phyloP scores from a whole-genome alignment of 2,888 invertebrate genomes.

The Spicauda simplicius region DNA sequence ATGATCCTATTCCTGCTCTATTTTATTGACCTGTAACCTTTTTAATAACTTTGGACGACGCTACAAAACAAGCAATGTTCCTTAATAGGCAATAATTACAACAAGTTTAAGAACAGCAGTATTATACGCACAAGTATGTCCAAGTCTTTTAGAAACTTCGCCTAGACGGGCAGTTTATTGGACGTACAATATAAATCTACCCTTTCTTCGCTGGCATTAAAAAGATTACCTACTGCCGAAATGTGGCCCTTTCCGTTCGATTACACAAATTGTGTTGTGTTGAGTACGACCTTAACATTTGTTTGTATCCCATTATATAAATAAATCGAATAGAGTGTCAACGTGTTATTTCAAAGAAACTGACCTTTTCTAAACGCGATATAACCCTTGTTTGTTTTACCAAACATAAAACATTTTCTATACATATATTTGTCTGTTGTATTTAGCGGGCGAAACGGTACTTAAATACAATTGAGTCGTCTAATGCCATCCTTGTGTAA shows the following conservation, averaged over 20 bases:
- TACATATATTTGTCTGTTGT: too few relatives aligned
- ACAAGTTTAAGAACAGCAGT: too few relatives aligned
- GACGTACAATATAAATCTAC: constrained; percentile 10
- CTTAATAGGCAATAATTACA: too few relatives aligned
- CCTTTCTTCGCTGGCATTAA: constrained; percentile 10
- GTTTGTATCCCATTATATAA: neutral
- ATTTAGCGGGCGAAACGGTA: too few relatives aligned
- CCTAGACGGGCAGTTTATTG: constrained; percentile 5
- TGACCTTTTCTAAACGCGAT: neutral
- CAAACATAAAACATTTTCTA: too few relatives aligned
- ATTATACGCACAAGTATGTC: neutral
- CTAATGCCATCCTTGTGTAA: too few relatives aligned
- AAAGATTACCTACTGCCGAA: constrained; percentile 3
- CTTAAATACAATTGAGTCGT: too few relatives aligned
- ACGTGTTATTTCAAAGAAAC: neutral
- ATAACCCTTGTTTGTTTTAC: too few relatives aligned
- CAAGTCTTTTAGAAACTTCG: neutral
- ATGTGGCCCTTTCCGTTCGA: constrained; percentile 9
- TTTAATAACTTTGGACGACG: too few relatives aligned
- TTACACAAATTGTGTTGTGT: constrained; percentile 17
- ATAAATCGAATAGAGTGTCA: neutral
- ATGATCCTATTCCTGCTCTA: too few relatives aligned
- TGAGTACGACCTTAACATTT: neutral
- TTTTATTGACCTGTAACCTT: too few relatives aligned
- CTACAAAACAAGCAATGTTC: too few relatives aligned